Evolutionary conservation across 2,888 invertebrate species (phyloP).

Genomic region (Coelopa pilipes): DNA sequence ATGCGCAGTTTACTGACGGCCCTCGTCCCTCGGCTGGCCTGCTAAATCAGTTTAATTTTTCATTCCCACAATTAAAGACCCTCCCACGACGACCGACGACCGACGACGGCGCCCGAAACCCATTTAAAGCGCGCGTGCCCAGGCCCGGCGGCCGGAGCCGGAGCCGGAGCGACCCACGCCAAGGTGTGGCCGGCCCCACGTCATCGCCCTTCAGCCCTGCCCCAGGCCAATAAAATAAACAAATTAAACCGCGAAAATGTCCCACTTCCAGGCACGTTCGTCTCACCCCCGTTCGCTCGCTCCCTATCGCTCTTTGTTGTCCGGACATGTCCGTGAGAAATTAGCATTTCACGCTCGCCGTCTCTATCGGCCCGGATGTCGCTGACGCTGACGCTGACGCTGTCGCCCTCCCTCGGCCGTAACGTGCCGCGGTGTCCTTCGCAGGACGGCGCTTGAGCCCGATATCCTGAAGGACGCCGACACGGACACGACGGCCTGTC

Average conservation of each 20-base stretch:
- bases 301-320: too few relatives aligned
- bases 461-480: constrained; percentile 16
- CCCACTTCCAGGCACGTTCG: background rate
- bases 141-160: background rate
- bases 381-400: background rate
- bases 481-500: background rate
- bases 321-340: constrained; percentile 15
- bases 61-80: background rate
- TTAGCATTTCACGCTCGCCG: constrained; percentile 24
- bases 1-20: too few relatives aligned
- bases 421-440: background rate
- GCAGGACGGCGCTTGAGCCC: constrained; percentile 19
- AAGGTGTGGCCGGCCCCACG: constrained; percentile 17
- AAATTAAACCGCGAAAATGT: constrained; percentile 23
- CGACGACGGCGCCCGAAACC: constrained; percentile 37
- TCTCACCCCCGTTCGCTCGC: background rate
- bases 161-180: too few relatives aligned
- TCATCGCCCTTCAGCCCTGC: background rate
- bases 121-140: constrained; percentile 35
- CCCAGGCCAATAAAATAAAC: background rate
- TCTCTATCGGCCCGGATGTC: background rate
- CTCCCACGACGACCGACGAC: background rate
- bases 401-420: background rate
- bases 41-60: constrained; percentile 2
- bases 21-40: background rate